These are phyloP conservation scores for Paralichthys olivaceus DNA, from an alignment of 2,113 vertebrate species.

Conservation along the genomic window DNA sequence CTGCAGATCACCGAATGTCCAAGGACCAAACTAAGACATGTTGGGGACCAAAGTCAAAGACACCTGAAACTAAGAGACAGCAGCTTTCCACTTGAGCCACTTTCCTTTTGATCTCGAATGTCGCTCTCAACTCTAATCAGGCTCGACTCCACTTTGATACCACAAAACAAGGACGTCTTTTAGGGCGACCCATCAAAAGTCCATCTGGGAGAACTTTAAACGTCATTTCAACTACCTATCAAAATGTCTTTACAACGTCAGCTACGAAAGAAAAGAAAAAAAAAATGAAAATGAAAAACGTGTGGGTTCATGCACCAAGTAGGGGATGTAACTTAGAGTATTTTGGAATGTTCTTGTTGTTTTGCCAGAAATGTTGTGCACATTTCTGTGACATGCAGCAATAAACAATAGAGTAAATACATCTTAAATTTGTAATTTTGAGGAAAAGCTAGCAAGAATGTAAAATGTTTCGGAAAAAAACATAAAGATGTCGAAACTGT, in stretches of 20 bases:
- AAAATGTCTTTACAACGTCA: slow-evolving; percentile 62
- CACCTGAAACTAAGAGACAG: slow-evolving; percentile 14
- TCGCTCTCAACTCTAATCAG: slow-evolving; percentile 46
- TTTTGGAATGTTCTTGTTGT: not conserved
- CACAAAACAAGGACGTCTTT: slow-evolving; percentile 71
- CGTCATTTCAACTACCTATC: slow-evolving; percentile 59
- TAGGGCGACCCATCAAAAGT: slow-evolving; percentile 24
- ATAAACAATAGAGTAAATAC: slow-evolving; percentile 24
- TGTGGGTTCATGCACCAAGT: slow-evolving; percentile 29
- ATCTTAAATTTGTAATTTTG: slow-evolving; percentile 8
- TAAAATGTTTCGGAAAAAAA: not conserved
- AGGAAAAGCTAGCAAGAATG: not conserved
- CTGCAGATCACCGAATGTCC: not conserved
- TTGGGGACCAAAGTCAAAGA: slow-evolving; percentile 2
- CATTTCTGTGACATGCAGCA: not conserved
- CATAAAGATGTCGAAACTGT: not conserved
- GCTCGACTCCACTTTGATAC: slow-evolving; percentile 62
- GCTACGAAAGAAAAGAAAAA: slow-evolving; percentile 10
- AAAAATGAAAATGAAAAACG: slow-evolving; percentile 36
- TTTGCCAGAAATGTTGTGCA: not conserved
- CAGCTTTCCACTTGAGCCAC: not conserved
- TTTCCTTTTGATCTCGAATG: slow-evolving; percentile 27
- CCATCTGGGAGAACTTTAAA: slow-evolving; percentile 81
- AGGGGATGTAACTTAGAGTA: slow-evolving; percentile 16
- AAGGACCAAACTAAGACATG: not conserved